Base-by-base conservation (phyloP, 1,140 invertebrate species). In the Gonatopus flavifemur region DNA sequence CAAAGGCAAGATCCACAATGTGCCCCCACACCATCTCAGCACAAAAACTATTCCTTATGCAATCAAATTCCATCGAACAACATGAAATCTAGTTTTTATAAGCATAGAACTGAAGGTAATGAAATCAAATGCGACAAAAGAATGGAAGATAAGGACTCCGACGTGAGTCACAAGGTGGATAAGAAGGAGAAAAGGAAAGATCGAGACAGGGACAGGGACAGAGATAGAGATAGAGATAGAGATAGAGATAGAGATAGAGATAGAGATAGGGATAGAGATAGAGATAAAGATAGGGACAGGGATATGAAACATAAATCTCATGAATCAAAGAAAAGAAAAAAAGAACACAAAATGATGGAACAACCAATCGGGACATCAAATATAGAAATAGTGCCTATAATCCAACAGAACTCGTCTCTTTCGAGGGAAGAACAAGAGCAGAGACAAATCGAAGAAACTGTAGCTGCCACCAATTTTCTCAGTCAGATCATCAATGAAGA, bases 401-500 rank as follows among this genome's bases (percentile, higher is more conserved):
- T 58, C 8, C 64, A 62, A 19, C 36, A 41, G 49, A 36, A 43
- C 21, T n/a, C 53, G 5, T 41, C 43, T 6, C 42, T 70, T 8
- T 49, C 69, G 3, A 72, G 64, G 37, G 69, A 75, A 18, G 72
- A 75, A 24, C 71, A 75, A 41, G 74, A 76, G 40, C 70, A 73
- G 25, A 61, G 68, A 4, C 72, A 75, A 33, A 75, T 75, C 19
- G 72, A 76, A 51, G 61, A 76, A 69, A 66, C 72, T 56, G 64
- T 80, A 68, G 75, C 78, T 62, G 67, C 81, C 67, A 69, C 82
- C 66, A 60, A 69, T 59, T 58, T 73, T 65, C 47, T 83, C 62
- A 77, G 78, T 78, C 74, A 78, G 68, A 62, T 80, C 56, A 70
- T 83, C 55, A 75, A 79, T 13, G 72, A 76, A 5, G 69, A 72